Evolutionary conservation across 2,888 invertebrate species (phyloP).

Genomic region (Griposia aprilina): DNA sequence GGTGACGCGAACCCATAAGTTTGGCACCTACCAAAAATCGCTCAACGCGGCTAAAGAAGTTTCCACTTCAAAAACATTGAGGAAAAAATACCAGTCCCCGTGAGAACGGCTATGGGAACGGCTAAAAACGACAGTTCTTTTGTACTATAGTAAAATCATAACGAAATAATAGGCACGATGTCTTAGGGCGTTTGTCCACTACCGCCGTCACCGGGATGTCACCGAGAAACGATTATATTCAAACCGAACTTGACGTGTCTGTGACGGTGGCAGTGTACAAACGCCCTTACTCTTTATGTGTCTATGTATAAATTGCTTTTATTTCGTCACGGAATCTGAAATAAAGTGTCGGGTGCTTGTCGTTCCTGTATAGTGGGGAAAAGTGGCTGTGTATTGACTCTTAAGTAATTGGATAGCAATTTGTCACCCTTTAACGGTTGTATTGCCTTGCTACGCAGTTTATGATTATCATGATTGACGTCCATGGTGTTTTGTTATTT

Average conservation of each 20-base stretch:
- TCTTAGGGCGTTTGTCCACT: neutral
- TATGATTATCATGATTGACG: conserved; percentile 4
- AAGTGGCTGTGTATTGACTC: conserved; percentile 11
- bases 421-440: conserved; percentile 29
- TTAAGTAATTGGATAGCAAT: conserved; percentile 48
- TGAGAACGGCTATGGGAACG: neutral
- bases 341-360: conserved; percentile 18
- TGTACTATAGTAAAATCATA: too few relatives aligned
- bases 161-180: neutral
- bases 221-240: neutral
- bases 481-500: neutral
- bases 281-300: neutral
- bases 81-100: neutral
- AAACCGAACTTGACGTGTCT: neutral
- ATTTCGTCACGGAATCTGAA: conserved; percentile 14
- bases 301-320: conserved; percentile 13
- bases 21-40: too few relatives aligned
- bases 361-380: conserved; percentile 11
- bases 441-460: conserved; percentile 11
- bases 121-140: neutral
- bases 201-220: neutral
- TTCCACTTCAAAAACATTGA: too few relatives aligned
- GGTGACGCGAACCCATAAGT: too few relatives aligned
- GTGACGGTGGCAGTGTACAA: neutral
- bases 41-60: too few relatives aligned